Percentiles rank a stretch among this genome's conserved stretches.
Conservation (phyloP, 2,888 invertebrate genomes). For the Platycheirus albimanus region DNA sequence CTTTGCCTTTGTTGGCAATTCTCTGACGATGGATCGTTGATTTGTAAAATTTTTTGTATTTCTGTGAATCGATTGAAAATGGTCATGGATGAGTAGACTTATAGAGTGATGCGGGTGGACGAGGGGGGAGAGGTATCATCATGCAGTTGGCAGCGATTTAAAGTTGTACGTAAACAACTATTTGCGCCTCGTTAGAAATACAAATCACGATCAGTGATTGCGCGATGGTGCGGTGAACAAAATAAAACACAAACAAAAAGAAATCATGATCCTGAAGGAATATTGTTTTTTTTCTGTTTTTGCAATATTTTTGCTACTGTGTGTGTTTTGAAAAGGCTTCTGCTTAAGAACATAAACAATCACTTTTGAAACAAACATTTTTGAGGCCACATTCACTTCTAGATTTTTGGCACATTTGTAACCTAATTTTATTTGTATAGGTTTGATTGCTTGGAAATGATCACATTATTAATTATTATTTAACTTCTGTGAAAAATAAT, state of each 20-base stretch:
- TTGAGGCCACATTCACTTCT: too few species aligned
- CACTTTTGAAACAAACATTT: not conserved
- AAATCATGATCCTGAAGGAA: conserved; percentile 56
- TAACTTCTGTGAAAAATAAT: too few species aligned
- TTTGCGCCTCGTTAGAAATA: conserved; percentile 72
- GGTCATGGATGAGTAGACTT: conserved; percentile 65
- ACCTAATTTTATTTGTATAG: too few species aligned
- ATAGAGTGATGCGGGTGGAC: not conserved
- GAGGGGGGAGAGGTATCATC: not conserved
- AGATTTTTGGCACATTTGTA: too few species aligned
- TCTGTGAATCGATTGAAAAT: conserved; percentile 68
- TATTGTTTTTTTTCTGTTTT: not conserved
- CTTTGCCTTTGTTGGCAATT: conserved; percentile 26
- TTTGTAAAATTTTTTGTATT: conserved; percentile 50
- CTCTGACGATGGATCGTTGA: conserved; percentile 56
- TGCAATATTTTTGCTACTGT: not conserved
- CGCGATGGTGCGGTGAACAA: conserved; percentile 51
- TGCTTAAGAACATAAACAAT: not conserved
- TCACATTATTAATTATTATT: too few species aligned
- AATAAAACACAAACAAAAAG: conserved; percentile 18
- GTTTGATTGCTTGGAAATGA: too few species aligned
- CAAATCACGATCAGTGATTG: conserved; percentile 68
- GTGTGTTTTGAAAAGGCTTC: not conserved
- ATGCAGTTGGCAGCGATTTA: conserved; percentile 8
- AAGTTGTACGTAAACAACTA: conserved; percentile 44